Evolutionary conservation across 53 echinoderm and acorn worm species (phyloP), one percentile per base, ranked within the genome.

Genomic region (Echinometra lucunter): DNA sequence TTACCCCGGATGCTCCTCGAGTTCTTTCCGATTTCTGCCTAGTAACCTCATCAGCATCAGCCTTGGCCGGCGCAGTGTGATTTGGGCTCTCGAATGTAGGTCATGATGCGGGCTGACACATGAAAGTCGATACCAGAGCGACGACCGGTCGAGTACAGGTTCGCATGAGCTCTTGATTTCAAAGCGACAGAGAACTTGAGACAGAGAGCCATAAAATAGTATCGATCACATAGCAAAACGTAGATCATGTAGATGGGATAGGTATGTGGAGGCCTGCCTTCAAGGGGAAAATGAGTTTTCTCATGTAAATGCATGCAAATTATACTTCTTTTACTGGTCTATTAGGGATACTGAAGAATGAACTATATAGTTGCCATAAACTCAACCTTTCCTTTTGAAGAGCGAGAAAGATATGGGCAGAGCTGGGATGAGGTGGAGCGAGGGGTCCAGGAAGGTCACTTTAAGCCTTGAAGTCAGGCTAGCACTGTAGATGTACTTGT

Each of bases 151-250:
- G 85, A 85, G 85, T 85, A 49, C 19, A 85, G 45, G 49, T 30
- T 30, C 49, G 49, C 45, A 21, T 1, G 49, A 85, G 85, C 49
- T 85, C 85, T 53, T 9, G 85, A 85, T 85, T 45, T 85, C 47
- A 45, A 85, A 85, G 28, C 85, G 85, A 49, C 45, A 28, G 85
- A 85, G 45, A 85, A 85, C 53, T 49, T 49, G 85, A 85, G 85
- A 49, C 49, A 49, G n/a, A 53, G 85, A 49, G 47, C 85, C 85
- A 85, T 85, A 85, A 85, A 49, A 85, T 49, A 47, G 85, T 85
- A 85, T 85, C 49, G 85, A 85, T 85, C 49, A 13, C 49, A 17
- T 30, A 40, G 38, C 42, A 23, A 78, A 42, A 23, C 19, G 19
- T 63, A 56, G 56, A 56, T n/a, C n/a, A n/a, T 74, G 13, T 21